A percentile compares a stretch with the other conserved stretches of the same genome.
phyloP scores from a whole-genome alignment of 2,797 vertebrate species.

The Bucorvus abyssinicus region DNA sequence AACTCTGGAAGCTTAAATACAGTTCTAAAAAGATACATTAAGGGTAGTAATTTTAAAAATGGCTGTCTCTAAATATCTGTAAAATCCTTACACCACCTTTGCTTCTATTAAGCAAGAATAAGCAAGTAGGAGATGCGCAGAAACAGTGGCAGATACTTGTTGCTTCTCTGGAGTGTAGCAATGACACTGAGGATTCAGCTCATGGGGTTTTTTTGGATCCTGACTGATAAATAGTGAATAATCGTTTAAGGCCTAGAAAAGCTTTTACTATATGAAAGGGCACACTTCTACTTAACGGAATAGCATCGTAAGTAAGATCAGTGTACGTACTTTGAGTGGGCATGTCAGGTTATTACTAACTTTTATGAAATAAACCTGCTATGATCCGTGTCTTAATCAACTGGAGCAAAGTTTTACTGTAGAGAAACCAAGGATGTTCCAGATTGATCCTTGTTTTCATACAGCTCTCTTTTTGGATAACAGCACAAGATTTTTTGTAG shows the following conservation, averaged over 20 bases:
- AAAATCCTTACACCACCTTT: background rate
- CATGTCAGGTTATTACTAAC: background rate
- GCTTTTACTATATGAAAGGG: background rate
- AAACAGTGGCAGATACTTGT: background rate
- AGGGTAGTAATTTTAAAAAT: background rate
- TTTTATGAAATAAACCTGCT: background rate
- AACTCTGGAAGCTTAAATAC: background rate
- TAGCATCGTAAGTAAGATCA: background rate
- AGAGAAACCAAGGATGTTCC: background rate
- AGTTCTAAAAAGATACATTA: background rate
- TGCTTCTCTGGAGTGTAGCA: background rate
- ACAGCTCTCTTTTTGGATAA: background rate
- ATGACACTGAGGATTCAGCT: background rate
- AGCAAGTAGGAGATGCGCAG: background rate
- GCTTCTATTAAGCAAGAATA: background rate
- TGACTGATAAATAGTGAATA: background rate
- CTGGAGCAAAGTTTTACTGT: background rate
- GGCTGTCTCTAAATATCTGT: background rate
- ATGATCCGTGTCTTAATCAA: background rate
- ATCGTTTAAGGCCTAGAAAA: background rate
- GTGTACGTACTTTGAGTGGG: background rate
- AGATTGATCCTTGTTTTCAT: background rate
- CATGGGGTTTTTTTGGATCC: background rate
- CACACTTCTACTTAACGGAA: background rate
- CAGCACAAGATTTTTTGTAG: background rate